phyloP scores from a whole-genome alignment of 2,113 vertebrate genomes.

The Siphamia tubifer region DNA sequence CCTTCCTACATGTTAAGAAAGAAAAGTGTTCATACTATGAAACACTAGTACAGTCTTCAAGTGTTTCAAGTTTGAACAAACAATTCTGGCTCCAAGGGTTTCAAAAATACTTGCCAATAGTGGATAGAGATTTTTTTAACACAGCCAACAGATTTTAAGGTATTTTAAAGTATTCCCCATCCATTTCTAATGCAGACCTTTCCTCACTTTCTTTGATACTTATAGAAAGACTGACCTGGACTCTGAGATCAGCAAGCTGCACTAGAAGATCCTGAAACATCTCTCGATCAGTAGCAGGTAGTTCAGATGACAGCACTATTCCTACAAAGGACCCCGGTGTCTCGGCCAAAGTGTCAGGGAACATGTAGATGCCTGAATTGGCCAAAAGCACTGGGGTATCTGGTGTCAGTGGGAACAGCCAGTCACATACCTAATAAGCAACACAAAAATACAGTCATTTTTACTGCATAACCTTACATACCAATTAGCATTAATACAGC shows the following conservation, averaged over 20 bases:
- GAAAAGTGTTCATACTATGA: background rate
- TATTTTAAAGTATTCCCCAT: too few species aligned
- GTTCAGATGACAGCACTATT: constrained; percentile 91
- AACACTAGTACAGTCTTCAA: background rate
- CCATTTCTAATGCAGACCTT: background rate
- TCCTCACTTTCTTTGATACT: background rate
- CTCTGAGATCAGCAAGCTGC: constrained; percentile 86
- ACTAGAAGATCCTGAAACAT: constrained; percentile 87
- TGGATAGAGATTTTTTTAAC: too few species aligned
- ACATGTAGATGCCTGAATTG: constrained; percentile 92
- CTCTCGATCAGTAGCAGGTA: constrained; percentile 81
- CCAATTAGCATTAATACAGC: too few species aligned
- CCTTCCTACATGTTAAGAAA: background rate
- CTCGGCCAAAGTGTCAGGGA: constrained; percentile 86
- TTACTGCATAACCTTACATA: too few species aligned
- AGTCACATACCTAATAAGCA: constrained; percentile 88
- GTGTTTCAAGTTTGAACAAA: background rate
- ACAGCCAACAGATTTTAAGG: too few species aligned
- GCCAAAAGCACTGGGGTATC: constrained; percentile 91
- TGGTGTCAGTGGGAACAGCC: constrained; percentile 86
- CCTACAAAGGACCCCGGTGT: constrained; percentile 87
- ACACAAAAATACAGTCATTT: background rate
- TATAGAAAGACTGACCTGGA: constrained; percentile 82
- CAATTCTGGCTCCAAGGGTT: too few species aligned
- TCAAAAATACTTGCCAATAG: too few species aligned